A percentile compares a stretch with the other conserved stretches of the same genome.
Evolutionary conservation across 2,113 vertebrate species (phyloP).

Genomic region (Myxocyprinus asiaticus): DNA sequence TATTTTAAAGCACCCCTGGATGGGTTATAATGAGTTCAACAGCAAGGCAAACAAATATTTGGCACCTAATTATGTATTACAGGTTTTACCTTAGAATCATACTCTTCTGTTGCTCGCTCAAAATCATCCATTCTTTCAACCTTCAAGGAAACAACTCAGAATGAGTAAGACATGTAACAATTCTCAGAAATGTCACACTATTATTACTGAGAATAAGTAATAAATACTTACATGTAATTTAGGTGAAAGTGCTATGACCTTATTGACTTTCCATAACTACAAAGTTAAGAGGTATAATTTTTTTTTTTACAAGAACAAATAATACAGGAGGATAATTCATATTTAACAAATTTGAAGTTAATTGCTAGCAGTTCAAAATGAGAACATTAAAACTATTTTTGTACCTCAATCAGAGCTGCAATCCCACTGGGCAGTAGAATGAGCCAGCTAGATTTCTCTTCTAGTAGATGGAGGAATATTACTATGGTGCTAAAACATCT

Average conservation of each 20-base stretch:
- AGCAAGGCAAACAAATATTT: too few relatives aligned
- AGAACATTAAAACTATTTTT: slow-evolving; percentile 11
- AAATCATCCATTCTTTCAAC: slow-evolving; percentile 69
- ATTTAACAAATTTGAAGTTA: not conserved
- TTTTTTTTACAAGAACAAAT: not conserved
- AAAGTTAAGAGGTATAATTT: not conserved
- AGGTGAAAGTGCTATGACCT: slow-evolving; percentile 78
- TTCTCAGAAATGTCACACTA: slow-evolving; percentile 41
- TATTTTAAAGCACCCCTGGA: too few relatives aligned
- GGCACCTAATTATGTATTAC: too few relatives aligned
- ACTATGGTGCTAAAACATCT: slow-evolving; percentile 90
- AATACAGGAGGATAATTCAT: not conserved
- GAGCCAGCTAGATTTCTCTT: slow-evolving; percentile 89
- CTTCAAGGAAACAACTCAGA: slow-evolving; percentile 50
- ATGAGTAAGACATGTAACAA: slow-evolving; percentile 8
- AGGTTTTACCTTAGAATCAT: slow-evolving; percentile 70
- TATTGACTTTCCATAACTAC: slow-evolving; percentile 94
- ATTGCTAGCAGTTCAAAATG: not conserved
- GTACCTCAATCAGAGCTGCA: slow-evolving; percentile 90
- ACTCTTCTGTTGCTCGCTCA: slow-evolving; percentile 69
- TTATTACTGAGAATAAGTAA: slow-evolving; percentile 38
- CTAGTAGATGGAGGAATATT: slow-evolving; percentile 91
- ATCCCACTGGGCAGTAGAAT: slow-evolving; percentile 89
- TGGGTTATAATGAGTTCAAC: too few relatives aligned
- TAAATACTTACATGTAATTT: slow-evolving; percentile 64